Percentiles rank a stretch among this genome's conserved stretches.
These are phyloP conservation scores for Cuniculus paca DNA, from an alignment of 2,797 vertebrate species.

Conservation along the genomic window DNA sequence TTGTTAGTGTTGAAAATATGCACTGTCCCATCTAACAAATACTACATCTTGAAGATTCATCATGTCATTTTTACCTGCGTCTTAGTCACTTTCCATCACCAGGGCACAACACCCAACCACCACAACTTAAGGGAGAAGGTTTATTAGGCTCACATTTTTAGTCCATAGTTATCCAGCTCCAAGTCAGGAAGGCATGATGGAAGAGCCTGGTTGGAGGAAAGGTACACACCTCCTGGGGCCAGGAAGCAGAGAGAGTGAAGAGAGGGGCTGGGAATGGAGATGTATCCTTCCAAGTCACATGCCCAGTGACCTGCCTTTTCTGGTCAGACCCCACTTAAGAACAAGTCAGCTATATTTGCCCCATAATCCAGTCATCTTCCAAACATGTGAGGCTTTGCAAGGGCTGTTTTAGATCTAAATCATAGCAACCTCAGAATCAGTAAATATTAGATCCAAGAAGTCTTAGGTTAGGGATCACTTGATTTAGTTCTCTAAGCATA, in stretches of 20 bases:
- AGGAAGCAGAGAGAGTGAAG: background rate
- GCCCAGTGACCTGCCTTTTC: too few species aligned
- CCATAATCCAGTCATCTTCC: too few species aligned
- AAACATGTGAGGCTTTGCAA: background rate
- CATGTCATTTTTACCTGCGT: background rate
- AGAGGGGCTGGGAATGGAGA: background rate
- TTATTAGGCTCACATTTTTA: too few species aligned
- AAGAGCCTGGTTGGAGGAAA: too few species aligned
- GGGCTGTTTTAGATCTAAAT: background rate
- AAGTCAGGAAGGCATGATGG: too few species aligned
- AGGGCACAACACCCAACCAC: too few species aligned
- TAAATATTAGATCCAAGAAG: background rate
- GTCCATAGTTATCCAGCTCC: too few species aligned
- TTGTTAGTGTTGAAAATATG: background rate
- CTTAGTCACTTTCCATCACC: too few species aligned
- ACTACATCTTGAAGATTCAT: constrained; percentile 27
- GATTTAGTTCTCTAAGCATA: background rate
- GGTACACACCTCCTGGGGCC: too few species aligned
- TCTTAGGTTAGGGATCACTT: background rate
- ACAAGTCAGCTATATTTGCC: background rate
- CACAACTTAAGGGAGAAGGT: too few species aligned
- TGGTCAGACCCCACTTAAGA: background rate
- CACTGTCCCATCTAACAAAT: background rate
- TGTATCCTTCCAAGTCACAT: too few species aligned
- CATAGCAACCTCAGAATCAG: background rate